A percentile compares a stretch with the other conserved stretches of the same genome.
phyloP scores from a whole-genome alignment of 2,113 vertebrate species.

The Saguinus midas region DNA sequence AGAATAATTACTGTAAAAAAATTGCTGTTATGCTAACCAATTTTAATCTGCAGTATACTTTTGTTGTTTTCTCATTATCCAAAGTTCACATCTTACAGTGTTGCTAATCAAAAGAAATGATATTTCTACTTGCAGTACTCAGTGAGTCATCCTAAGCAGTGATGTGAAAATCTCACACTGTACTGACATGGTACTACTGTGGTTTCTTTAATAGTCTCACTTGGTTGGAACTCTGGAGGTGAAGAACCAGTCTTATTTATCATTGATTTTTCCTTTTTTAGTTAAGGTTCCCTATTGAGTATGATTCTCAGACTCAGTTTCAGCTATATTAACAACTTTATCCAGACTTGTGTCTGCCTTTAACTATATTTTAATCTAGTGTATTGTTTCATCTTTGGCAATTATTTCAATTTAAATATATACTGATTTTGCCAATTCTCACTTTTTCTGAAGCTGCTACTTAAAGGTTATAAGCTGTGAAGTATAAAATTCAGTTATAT shows the following conservation, averaged over 20 bases:
- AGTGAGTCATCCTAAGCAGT: not conserved
- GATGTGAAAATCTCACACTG: constrained; percentile 41
- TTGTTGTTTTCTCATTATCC: not conserved
- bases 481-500: not conserved
- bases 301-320: constrained; percentile 65
- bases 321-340: constrained; percentile 64
- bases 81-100: constrained; percentile 23
- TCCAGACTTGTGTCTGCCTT: constrained; percentile 44
- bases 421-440: not conserved
- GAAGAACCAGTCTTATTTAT: constrained; percentile 72
- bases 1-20: not conserved
- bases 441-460: constrained; percentile 31
- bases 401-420: constrained; percentile 40
- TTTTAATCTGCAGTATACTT: not conserved
- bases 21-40: not conserved
- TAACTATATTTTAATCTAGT: constrained; percentile 41
- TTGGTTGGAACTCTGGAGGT: constrained; percentile 74
- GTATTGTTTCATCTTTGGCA: constrained; percentile 28
- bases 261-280: constrained; percentile 77
- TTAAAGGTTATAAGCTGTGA: constrained; percentile 39
- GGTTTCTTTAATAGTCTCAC: constrained; percentile 74
- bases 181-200: not conserved
- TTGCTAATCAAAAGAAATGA: constrained; percentile 52
- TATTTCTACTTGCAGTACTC: constrained; percentile 18
- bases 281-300: constrained; percentile 63